Conservation (phyloP, 2,888 invertebrate genomes). For the Callinectes sapidus region DNA sequence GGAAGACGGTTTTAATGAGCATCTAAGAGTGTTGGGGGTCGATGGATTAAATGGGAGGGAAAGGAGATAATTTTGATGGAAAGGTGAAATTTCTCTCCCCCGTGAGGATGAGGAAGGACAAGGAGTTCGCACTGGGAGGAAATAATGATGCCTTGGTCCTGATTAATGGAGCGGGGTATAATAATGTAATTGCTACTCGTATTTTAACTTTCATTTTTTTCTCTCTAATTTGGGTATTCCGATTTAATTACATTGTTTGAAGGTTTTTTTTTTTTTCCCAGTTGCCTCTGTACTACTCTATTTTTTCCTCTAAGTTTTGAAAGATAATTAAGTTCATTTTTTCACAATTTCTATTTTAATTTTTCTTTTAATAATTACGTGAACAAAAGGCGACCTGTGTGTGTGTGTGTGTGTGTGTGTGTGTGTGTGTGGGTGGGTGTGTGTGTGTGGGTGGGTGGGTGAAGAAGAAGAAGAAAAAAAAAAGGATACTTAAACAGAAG, state of each 20-base stretch:
- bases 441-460: conserved; percentile 17
- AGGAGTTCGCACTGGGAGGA: background rate
- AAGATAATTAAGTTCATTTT: background rate
- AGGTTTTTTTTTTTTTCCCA: background rate
- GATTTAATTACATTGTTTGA: background rate
- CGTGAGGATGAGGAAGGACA: background rate
- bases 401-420: conserved; percentile 41
- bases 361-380: background rate
- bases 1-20: background rate
- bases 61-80: background rate
- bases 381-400: conserved; percentile 4
- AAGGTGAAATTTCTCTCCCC: background rate
- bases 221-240: background rate
- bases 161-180: background rate
- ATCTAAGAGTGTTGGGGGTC: background rate
- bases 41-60: background rate
- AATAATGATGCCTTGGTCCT: background rate
- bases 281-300: background rate
- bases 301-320: background rate
- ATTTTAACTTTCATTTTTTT: background rate
- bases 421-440: conserved; percentile 36
- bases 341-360: background rate
- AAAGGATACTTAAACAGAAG: background rate
- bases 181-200: background rate
- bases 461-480: background rate